Base-by-base conservation (phyloP, 2,888 invertebrate genomes). In the Caenorhabditis afra region DNA sequence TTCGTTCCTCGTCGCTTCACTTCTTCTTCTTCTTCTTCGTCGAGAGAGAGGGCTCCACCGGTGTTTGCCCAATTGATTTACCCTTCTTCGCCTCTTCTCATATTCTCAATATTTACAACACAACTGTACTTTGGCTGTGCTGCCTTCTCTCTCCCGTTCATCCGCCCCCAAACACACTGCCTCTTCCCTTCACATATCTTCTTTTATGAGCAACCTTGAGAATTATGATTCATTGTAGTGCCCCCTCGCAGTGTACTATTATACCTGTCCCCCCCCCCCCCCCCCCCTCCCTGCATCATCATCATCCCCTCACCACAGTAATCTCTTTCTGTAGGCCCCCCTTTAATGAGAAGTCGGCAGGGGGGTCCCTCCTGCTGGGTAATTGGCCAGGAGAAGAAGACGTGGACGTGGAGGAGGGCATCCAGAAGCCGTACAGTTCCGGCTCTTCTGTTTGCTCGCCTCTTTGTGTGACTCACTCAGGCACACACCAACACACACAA, bases 121-220 rank as follows among this genome's bases (percentile, higher is more conserved):
- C 35, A 29, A 52, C 59, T 70, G 59, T 68, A 59, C 59, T 62
- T 70, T 70, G 20, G 29, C 16, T 49, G n/a, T n/a, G n/a, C n/a
- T n/a, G n/a, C n/a, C n/a, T n/a, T n/a, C n/a, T n/a, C n/a, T n/a
- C n/a, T n/a, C n/a, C n/a, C n/a, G n/a, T n/a, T n/a, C n/a, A n/a
- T 29, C 44, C 47, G 11, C 35, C 62, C 50, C n/a, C n/a, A n/a
- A n/a, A n/a, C 14, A 29, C 62, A 20, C 49, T 62, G 37, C 62
- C 18, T 37, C 16, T 16, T 55, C 18, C 41, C 53, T 44, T 67
- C 49, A 22, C 66, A 67, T 57, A 57, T 67, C 66, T 47, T 57
- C 57, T 57, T 71, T 71, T 71, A 71, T 71, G 71, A 71, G 71
- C 64, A 71, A 71, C 71, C 71, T 71, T 71, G 71, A 64, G 62